Evolutionary conservation across 1,140 invertebrate genomes (phyloP).

Genomic region (Metaphire vulgaris): DNA sequence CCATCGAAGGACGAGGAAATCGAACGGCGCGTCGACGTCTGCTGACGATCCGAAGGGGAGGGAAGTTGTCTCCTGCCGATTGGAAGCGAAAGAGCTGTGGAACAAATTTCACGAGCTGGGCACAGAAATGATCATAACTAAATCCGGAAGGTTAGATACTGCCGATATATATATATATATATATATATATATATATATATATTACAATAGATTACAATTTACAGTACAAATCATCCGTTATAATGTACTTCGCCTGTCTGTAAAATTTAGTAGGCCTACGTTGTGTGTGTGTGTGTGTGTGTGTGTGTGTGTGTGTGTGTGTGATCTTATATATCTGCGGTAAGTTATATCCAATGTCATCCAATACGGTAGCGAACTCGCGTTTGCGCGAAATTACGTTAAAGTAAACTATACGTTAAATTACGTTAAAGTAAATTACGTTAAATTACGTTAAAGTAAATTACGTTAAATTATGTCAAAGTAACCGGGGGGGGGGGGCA

Average conservation of each 20-base stretch:
- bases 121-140: slow-evolving; percentile 99
- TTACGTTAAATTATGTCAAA: too few species aligned
- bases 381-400: too few species aligned
- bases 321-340: not conserved
- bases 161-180: too few species aligned
- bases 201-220: not conserved
- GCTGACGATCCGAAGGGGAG: not conserved
- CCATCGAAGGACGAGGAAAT: not conserved
- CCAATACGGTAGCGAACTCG: too few species aligned
- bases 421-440: too few species aligned
- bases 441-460: too few species aligned
- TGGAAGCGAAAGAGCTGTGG: slow-evolving; percentile 73
- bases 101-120: slow-evolving; percentile 97
- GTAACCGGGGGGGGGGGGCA: too few species aligned
- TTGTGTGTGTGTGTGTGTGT: not conserved
- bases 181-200: not conserved
- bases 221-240: not conserved
- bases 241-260: too few species aligned
- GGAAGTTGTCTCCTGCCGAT: slow-evolving; percentile 39
- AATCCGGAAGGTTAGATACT: slow-evolving; percentile 97
- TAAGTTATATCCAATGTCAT: too few species aligned
- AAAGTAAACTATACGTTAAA: too few species aligned
- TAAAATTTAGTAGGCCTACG: not conserved
- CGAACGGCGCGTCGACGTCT: too few species aligned
- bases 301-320: not conserved